Evolutionary conservation across 2,888 invertebrate genomes (phyloP), one percentile per base, ranked within the genome.

Genomic region (Pseudococcus longispinus): DNA sequence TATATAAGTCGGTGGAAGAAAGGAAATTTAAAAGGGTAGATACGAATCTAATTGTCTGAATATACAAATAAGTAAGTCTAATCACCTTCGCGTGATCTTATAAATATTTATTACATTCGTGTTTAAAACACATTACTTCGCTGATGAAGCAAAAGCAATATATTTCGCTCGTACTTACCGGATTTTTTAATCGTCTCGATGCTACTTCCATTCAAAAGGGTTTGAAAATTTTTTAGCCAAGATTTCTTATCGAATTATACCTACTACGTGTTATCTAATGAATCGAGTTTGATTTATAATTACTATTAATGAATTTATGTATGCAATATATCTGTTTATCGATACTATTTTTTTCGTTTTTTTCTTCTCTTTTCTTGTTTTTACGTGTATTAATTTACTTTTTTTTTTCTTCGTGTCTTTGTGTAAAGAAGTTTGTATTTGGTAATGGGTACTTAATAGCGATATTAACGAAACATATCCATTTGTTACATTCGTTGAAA

Each of bases 391-490:
- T 84, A 37, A 65, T 42, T 42, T 65, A 65, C 23, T 20, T 42
- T 84, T 84, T 60, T 29, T 32, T 83, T 20, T 32, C 13, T 70
- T 70, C 32, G 37, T 83, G 51, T 42, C 65, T 51, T 85, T 51
- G 44, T 74, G 42, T 44, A 70, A 80, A 86, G 80, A 86, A 29
- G 55, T 86, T 29, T 80, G 32, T 80, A 80, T 80, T 70, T 80
- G 86, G 86, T 86, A 86, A 55, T 55, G 86, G 86, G 86, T 86
- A 86, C 86, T 86, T 86, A 86, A 86, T 86, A 80, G 44, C 77
- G 42, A 42, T 80, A 80, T 80, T 80, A 80, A 80, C 77, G 77
- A 80, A 42, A 80, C 77, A 80, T 80, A 80, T 80, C 77, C 77
- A 80, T 55, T 44, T 83, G 51, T 55, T 55, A 46, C 51, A 46